phyloP scores from a whole-genome alignment of 2,113 vertebrate species.

The Halichoerus grypus region DNA sequence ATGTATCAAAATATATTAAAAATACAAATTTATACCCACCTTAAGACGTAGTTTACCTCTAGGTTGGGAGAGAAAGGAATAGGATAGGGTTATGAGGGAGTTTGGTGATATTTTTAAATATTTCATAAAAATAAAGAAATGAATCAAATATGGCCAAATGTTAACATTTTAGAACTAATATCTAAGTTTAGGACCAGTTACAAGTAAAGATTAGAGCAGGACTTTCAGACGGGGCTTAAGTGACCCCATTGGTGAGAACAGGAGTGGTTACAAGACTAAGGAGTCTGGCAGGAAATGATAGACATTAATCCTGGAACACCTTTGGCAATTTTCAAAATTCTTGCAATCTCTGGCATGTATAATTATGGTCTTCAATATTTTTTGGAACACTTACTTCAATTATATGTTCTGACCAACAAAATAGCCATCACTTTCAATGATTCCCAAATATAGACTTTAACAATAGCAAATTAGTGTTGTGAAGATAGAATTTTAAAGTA shows the following conservation, averaged over 20 bases:
- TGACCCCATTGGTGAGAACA: not conserved
- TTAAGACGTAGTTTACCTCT: not conserved
- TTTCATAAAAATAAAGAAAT: not conserved
- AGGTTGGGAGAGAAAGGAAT: not conserved
- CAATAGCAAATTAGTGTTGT: constrained; percentile 63
- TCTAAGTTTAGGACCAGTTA: not conserved
- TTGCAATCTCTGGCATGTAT: not conserved
- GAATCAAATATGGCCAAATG: not conserved
- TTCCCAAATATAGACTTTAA: constrained; percentile 18
- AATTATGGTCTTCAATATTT: constrained; percentile 7
- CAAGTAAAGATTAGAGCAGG: not conserved
- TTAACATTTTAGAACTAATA: not conserved
- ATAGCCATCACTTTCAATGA: constrained; percentile 14
- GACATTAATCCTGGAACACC: not conserved
- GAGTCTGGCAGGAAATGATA: not conserved
- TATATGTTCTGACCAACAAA: constrained; percentile 16
- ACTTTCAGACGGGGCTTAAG: not conserved
- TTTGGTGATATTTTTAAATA: not conserved
- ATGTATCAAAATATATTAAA: not conserved
- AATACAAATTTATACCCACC: not conserved
- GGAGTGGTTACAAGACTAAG: not conserved
- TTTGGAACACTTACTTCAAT: constrained; percentile 26
- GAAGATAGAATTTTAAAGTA: constrained; percentile 18
- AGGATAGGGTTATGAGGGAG: not conserved
- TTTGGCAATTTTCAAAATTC: not conserved